These are phyloP conservation scores for Batillaria attramentaria DNA, from an alignment of 1,140 invertebrate genomes.

Conservation along the genomic window DNA sequence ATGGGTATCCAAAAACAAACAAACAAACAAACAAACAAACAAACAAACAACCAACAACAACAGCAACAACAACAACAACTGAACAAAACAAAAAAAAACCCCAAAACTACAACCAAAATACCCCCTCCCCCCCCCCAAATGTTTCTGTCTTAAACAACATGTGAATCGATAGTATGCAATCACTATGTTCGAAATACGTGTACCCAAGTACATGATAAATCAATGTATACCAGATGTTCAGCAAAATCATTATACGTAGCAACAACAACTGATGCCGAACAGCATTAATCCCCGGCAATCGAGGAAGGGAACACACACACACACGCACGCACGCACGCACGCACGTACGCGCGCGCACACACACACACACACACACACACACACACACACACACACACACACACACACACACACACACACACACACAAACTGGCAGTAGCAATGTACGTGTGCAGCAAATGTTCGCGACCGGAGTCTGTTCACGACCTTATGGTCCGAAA, in stretches of 20 bases:
- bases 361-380: constrained; percentile 13
- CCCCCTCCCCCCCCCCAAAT: too few relatives aligned
- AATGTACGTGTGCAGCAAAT: neutral
- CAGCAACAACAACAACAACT: neutral
- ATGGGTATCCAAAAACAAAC: neutral
- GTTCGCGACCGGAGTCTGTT: neutral
- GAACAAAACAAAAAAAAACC: neutral
- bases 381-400: neutral
- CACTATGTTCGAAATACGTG: neutral
- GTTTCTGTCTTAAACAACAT: neutral
- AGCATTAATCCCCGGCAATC: neutral
- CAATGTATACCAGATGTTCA: neutral
- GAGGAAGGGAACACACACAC: neutral
- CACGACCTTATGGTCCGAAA: neutral
- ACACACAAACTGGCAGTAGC: neutral
- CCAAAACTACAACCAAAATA: too few relatives aligned
- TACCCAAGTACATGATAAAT: too few relatives aligned
- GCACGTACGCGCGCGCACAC: neutral
- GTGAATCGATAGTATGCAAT: neutral
- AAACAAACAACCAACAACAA: neutral
- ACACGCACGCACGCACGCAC: neutral
- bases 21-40: neutral
- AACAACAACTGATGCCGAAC: neutral
- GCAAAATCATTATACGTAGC: neutral
- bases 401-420: neutral